phyloP scores from a whole-genome alignment of 2,888 invertebrate species.

The Machimus rusticus region DNA sequence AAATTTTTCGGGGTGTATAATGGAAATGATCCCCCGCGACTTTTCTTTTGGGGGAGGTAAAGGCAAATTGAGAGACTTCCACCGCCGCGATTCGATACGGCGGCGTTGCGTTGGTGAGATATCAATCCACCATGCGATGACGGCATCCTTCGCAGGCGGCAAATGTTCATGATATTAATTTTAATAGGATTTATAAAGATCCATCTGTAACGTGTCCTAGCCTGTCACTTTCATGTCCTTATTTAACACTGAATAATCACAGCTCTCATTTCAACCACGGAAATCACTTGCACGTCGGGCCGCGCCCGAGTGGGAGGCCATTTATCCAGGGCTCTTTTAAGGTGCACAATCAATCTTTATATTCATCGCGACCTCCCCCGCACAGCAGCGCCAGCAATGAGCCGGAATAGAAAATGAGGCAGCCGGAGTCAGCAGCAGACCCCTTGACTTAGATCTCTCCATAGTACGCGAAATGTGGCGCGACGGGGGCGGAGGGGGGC shows the following conservation, averaged over 20 bases:
- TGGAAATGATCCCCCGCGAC: neutral
- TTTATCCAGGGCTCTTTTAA: conserved; percentile 38
- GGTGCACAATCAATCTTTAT: conserved; percentile 40
- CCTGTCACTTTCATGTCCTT: conserved; percentile 42
- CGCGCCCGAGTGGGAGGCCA: conserved; percentile 18
- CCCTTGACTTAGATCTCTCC: neutral
- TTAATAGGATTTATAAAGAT: conserved; percentile 40
- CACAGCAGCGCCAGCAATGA: conserved; percentile 8
- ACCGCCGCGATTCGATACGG: neutral
- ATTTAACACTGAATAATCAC: conserved; percentile 42
- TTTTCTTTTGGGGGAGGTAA: neutral
- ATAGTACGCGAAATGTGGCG: neutral
- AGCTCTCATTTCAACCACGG: conserved; percentile 41
- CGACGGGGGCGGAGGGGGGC: neutral
- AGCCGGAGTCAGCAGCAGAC: conserved; percentile 14
- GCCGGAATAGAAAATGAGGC: conserved; percentile 34
- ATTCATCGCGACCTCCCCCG: conserved; percentile 18
- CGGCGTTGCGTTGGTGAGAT: neutral
- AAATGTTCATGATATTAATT: conserved; percentile 27
- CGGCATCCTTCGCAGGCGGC: neutral
- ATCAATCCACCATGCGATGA: conserved; percentile 18
- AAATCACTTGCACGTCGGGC: conserved; percentile 34
- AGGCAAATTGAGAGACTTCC: neutral
- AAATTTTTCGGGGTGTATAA: neutral
- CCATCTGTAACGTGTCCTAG: conserved; percentile 38